A percentile compares a stretch with the other conserved stretches of the same genome.
phyloP scores from a whole-genome alignment of 2,888 invertebrate genomes.

The Metellina segmentata region DNA sequence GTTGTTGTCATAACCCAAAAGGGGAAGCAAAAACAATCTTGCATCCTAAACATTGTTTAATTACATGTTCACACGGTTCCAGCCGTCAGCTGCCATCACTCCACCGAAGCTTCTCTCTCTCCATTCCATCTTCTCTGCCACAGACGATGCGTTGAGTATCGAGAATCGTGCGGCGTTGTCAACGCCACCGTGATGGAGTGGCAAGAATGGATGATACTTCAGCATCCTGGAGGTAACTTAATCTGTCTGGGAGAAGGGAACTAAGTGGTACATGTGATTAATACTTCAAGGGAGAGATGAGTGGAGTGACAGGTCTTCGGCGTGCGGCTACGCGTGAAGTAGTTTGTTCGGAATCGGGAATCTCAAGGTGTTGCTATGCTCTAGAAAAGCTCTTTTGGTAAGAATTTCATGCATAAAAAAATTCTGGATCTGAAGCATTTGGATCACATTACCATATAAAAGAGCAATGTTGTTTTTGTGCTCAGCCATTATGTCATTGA shows the following conservation, averaged over 20 bases:
- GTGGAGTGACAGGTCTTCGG: background rate
- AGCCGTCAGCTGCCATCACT: too few relatives aligned
- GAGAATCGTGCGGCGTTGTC: constrained; percentile 9
- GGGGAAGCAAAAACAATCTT: background rate
- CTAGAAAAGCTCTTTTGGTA: too few relatives aligned
- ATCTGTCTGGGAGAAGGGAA: constrained; percentile 22
- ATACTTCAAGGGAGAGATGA: constrained; percentile 7
- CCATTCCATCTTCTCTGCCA: background rate
- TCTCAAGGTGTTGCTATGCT: too few relatives aligned
- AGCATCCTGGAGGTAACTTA: constrained; percentile 9
- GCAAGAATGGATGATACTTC: constrained; percentile 9
- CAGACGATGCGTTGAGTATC: constrained; percentile 7
- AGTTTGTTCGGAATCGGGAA: too few relatives aligned
- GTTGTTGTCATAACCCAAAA: background rate
- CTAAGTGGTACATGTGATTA: constrained; percentile 20
- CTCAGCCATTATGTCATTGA: too few relatives aligned
- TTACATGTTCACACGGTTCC: background rate
- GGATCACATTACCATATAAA: too few relatives aligned
- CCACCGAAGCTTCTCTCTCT: too few relatives aligned
- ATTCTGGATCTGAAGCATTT: too few relatives aligned
- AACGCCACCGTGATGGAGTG: constrained; percentile 16
- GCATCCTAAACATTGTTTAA: constrained; percentile 18
- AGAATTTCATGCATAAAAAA: too few relatives aligned
- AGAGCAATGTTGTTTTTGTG: too few relatives aligned
- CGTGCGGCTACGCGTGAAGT: too few relatives aligned